A percentile compares a stretch with the other conserved stretches of the same genome.
Conservation (phyloP, 2,113 vertebrate species). For the Galeopterus variegatus region DNA sequence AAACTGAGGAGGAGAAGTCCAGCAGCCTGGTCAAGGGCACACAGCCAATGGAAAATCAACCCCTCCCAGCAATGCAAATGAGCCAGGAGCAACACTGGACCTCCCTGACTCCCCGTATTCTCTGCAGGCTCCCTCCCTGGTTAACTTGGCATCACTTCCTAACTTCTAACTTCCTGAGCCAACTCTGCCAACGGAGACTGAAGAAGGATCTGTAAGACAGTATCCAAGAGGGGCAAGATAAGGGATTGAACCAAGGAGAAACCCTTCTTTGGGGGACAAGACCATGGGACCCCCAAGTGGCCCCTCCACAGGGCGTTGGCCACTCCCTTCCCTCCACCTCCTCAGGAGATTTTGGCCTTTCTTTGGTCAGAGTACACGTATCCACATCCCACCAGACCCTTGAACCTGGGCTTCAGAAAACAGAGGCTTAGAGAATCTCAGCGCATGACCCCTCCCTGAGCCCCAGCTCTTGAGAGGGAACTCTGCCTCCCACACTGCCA, state of each 20-base stretch:
- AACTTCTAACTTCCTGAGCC: slow-evolving; percentile 15
- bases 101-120: too few relatives aligned
- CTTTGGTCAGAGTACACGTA: neutral
- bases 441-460: neutral
- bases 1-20: slow-evolving; percentile 53
- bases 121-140: neutral
- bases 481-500: neutral
- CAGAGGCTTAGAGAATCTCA: neutral
- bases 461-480: neutral
- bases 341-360: neutral
- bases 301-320: neutral
- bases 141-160: slow-evolving; percentile 8
- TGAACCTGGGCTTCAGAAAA: slow-evolving; percentile 35
- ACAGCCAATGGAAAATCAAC: neutral
- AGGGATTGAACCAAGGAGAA: neutral
- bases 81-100: neutral
- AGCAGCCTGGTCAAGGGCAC: neutral
- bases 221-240: neutral
- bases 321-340: neutral
- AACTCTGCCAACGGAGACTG: neutral
- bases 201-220: neutral
- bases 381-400: neutral
- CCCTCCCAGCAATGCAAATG: neutral
- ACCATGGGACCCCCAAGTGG: neutral
- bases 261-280: neutral